Evolutionary conservation across 1,140 invertebrate genomes (phyloP), one percentile per base, ranked within the genome.

Genomic region (Pseudomyrmex flavicornis): DNA sequence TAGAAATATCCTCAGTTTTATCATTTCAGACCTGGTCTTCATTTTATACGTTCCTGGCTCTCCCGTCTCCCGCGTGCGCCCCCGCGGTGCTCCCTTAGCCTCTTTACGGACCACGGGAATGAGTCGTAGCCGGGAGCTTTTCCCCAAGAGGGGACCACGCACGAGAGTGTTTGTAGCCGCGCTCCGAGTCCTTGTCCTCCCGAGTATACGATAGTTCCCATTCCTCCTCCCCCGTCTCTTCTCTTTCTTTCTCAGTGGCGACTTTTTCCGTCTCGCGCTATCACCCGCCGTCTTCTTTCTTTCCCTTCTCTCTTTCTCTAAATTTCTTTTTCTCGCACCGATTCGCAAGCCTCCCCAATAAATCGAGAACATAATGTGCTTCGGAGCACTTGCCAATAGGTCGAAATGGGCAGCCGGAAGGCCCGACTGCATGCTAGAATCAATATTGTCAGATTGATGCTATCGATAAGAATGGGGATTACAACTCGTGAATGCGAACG

Each of bases 1-100:
- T 85, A 69, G 73, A 88, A 88, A 88, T 88, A 88, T 88, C 63
- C 86, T 88, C 73, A 82, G 83, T 88, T 88, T 88, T 88, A 88
- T 88, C 87, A 88, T 88, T 88, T 88, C 86, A 88, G 66, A 85
- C 72, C 72, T 82, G 83, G 86, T 79, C 83, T 85, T 88, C 84
- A 62, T 88, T 89, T 89, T 88, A 84, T 86, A 88, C 87, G 79
- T 84, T 84, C 79, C 65, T 80, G 52, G 58, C 62, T 69, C 58
- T 62, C 44, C 68, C 86, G 48, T 79, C 63, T 59, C 79, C 54
- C 35, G 35, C 35, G 56, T 58, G 2, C 17, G 35, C 44, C 22
- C 58, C 35, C 62, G 70, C 17, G 17, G 58, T 22, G 58, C 52
- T 86, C 75, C 80, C 70, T 86, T 68, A 75, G 87, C 73, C 84